These are phyloP conservation scores for Parotocinclus haroldoi DNA, from an alignment of 2,797 vertebrate genomes.

Conservation along the genomic window DNA sequence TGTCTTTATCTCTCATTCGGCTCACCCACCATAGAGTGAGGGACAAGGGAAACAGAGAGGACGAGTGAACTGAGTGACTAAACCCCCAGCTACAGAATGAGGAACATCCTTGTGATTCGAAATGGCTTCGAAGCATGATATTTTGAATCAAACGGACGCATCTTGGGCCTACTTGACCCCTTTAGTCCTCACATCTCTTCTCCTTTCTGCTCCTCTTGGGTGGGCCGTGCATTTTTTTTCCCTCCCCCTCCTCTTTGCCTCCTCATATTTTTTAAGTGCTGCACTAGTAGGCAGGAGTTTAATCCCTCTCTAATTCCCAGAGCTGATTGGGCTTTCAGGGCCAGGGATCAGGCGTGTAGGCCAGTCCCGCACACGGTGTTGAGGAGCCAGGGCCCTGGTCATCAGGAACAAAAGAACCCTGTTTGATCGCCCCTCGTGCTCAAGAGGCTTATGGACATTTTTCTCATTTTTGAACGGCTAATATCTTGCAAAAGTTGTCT, in stretches of 20 bases:
- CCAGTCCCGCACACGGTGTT: conserved; percentile 67
- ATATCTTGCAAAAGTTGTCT: conserved; percentile 91
- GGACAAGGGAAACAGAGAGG: conserved; percentile 9
- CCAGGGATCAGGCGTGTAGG: conserved; percentile 67
- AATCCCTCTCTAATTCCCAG: conserved; percentile 72
- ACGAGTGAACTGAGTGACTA: conserved; percentile 3
- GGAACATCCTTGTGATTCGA: too few relatives aligned
- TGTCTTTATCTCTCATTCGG: conserved; percentile 53
- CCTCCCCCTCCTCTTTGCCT: conserved; percentile 2
- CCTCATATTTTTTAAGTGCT: conserved; percentile 56
- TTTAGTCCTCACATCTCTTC: conserved; percentile 9
- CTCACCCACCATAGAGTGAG: conserved; percentile 25
- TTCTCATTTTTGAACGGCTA: conserved; percentile 99
- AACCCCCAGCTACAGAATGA: not conserved
- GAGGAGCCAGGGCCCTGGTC: conserved; percentile 60
- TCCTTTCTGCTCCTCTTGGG: conserved; percentile 60
- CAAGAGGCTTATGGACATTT: conserved; percentile 94
- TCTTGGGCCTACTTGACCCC: conserved; percentile 12
- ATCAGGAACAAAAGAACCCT: conserved; percentile 84
- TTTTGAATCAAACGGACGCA: not conserved
- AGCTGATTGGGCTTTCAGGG: conserved; percentile 65
- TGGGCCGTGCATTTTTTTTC: conserved; percentile 61
- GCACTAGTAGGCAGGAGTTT: conserved; percentile 61
- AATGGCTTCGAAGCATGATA: not conserved
- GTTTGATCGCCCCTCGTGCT: conserved; percentile 77